Evolutionary conservation across 1,140 invertebrate species (phyloP).

Genomic region (Lamellibrachia luymesi): DNA sequence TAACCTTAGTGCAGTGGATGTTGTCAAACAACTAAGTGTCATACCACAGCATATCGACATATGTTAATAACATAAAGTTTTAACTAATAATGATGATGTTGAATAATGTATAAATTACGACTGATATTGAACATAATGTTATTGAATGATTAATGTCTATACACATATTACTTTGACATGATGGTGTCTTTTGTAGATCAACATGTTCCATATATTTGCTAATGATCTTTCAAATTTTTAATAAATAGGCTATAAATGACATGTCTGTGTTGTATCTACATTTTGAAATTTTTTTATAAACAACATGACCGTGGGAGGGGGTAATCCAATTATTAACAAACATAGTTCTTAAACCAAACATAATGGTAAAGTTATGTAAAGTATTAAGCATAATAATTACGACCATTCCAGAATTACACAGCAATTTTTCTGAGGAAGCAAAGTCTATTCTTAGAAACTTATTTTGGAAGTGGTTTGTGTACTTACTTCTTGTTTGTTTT

Average conservation of each 20-base stretch:
- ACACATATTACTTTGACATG: not conserved
- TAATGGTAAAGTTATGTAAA: not conserved
- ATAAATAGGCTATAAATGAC: not conserved
- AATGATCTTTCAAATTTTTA: not conserved
- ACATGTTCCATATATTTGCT: not conserved
- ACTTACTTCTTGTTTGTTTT: no score
- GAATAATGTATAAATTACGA: not conserved
- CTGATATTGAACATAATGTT: not conserved
- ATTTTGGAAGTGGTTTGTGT: no score
- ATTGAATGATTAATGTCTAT: not conserved
- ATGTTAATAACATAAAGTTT: not conserved
- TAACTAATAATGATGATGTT: not conserved
- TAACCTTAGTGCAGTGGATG: not conserved
- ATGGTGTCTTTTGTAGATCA: not conserved
- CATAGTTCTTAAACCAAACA: not conserved
- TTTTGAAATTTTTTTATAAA: not conserved
- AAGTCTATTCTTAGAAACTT: no score
- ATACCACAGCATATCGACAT: not conserved
- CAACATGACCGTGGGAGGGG: not conserved
- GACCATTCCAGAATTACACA: no score
- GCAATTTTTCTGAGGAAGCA: no score
- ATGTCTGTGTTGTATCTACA: not conserved
- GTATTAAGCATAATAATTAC: not conserved
- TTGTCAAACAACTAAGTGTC: not conserved
- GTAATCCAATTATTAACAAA: not conserved